These are phyloP conservation scores for Mythimna ferrago DNA, from an alignment of 2,888 invertebrate species.

Conservation along the genomic window DNA sequence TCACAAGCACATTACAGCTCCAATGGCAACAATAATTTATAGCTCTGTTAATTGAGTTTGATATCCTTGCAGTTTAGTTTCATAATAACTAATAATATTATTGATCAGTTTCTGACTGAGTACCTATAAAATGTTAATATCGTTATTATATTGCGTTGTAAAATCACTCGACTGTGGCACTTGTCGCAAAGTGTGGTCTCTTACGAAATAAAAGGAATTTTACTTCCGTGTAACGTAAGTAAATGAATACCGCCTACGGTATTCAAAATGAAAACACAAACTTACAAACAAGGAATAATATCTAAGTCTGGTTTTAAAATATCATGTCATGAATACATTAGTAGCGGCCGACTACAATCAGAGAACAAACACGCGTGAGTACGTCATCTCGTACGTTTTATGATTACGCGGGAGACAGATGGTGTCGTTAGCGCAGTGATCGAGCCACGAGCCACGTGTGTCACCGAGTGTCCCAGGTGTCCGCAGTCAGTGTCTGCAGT, in stretches of 20 bases:
- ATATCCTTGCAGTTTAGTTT: slow-evolving; percentile 49
- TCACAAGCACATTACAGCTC: slow-evolving; percentile 39
- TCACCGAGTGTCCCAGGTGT: slow-evolving; percentile 8
- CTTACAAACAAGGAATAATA: neutral
- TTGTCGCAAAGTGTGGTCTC: slow-evolving; percentile 14
- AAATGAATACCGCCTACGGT: neutral
- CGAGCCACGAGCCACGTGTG: slow-evolving; percentile 39
- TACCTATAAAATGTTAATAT: slow-evolving; percentile 32
- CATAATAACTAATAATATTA: slow-evolving; percentile 47
- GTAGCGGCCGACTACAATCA: slow-evolving; percentile 45
- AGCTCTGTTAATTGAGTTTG: slow-evolving; percentile 63
- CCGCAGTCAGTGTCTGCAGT: slow-evolving; percentile 13
- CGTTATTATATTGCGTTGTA: slow-evolving; percentile 21
- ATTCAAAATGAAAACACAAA: slow-evolving; percentile 6
- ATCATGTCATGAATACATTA: slow-evolving; percentile 27
- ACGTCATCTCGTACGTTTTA: slow-evolving; percentile 59
- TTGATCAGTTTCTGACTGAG: slow-evolving; percentile 26
- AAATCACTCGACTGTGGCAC: slow-evolving; percentile 12
- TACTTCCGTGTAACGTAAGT: neutral
- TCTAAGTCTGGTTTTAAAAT: slow-evolving; percentile 18
- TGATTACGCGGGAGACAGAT: slow-evolving; percentile 56
- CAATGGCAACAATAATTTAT: slow-evolving; percentile 57
- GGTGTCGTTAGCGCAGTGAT: slow-evolving; percentile 53
- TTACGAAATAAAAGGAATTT: slow-evolving; percentile 5
- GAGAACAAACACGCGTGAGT: slow-evolving; percentile 43